Evolutionary conservation across 2,888 invertebrate genomes (phyloP).

Genomic region (Heliconius aoede): DNA sequence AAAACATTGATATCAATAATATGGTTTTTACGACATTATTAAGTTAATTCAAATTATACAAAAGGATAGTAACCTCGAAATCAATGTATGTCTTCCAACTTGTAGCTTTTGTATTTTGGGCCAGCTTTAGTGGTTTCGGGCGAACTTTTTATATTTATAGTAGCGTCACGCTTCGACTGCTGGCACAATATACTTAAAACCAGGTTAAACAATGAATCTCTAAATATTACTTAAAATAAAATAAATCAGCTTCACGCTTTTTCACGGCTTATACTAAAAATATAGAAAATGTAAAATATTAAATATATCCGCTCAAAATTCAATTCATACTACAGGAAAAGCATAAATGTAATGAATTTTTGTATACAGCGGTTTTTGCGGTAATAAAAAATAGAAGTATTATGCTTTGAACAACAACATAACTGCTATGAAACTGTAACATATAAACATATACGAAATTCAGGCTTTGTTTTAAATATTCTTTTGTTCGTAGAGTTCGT

Average conservation of each 20-base stretch:
- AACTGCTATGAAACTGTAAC: background rate
- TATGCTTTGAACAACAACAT: slow-evolving; percentile 10
- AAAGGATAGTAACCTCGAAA: background rate
- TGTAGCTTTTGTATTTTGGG: background rate
- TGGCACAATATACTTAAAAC: too few relatives aligned
- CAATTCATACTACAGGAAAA: background rate
- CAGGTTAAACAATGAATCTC: too few relatives aligned
- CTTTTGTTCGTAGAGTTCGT: background rate
- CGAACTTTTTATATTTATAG: slow-evolving; percentile 1
- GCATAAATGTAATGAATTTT: background rate
- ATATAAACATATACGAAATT: background rate
- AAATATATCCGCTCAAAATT: background rate
- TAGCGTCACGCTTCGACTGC: background rate
- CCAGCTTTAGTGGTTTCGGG: background rate
- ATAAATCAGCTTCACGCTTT: too few relatives aligned
- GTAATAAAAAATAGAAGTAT: slow-evolving; percentile 6
- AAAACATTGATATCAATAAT: too few relatives aligned
- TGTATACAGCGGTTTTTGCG: background rate
- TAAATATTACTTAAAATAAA: too few relatives aligned
- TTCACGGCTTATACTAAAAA: too few relatives aligned
- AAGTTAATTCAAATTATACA: background rate
- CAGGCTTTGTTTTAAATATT: slow-evolving; percentile 8
- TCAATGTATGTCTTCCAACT: background rate
- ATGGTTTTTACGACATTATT: too few relatives aligned
- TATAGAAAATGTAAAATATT: too few relatives aligned